Evolutionary conservation across 1,140 invertebrate genomes (phyloP).

Genomic region (Drepana arcuata): DNA sequence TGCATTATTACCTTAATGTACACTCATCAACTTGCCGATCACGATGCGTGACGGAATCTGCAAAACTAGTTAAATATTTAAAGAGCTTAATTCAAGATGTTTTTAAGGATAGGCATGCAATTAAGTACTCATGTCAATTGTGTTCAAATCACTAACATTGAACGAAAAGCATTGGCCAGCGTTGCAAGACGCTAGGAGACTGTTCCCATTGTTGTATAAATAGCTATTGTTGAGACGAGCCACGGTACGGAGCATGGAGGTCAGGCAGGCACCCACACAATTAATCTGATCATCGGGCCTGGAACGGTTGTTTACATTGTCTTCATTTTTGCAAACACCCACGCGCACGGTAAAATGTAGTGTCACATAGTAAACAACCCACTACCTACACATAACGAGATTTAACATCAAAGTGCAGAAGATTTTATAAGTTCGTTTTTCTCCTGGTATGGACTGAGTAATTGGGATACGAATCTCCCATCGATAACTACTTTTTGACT

Average conservation of each 20-base stretch:
- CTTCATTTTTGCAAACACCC: conserved; percentile 16
- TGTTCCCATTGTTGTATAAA: conserved; percentile 36
- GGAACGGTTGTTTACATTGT: conserved; percentile 24
- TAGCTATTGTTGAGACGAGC: conserved; percentile 32
- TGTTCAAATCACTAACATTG: neutral
- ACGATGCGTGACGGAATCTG: too few relatives aligned
- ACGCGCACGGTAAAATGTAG: conserved; percentile 1
- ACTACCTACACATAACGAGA: too few relatives aligned
- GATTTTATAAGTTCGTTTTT: too few relatives aligned
- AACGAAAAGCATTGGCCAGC: neutral
- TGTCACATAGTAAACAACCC: neutral
- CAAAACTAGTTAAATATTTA: too few relatives aligned
- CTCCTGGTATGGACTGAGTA: too few relatives aligned
- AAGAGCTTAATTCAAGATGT: too few relatives aligned
- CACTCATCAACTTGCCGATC: too few relatives aligned
- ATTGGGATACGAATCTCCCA: too few relatives aligned
- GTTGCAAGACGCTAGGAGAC: conserved; percentile 26
- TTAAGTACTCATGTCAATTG: neutral
- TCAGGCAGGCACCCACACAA: conserved; percentile 34
- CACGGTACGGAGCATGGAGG: conserved; percentile 29
- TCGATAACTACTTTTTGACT: too few relatives aligned
- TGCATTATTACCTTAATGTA: too few relatives aligned
- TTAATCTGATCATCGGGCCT: conserved; percentile 28
- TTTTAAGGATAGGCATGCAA: too few relatives aligned
- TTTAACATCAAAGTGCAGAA: too few relatives aligned